Percentiles rank a stretch among this genome's conserved stretches.
Evolutionary conservation across 23 tunicate genomes (phyloP).

Genomic region (Botrylloides violaceus): DNA sequence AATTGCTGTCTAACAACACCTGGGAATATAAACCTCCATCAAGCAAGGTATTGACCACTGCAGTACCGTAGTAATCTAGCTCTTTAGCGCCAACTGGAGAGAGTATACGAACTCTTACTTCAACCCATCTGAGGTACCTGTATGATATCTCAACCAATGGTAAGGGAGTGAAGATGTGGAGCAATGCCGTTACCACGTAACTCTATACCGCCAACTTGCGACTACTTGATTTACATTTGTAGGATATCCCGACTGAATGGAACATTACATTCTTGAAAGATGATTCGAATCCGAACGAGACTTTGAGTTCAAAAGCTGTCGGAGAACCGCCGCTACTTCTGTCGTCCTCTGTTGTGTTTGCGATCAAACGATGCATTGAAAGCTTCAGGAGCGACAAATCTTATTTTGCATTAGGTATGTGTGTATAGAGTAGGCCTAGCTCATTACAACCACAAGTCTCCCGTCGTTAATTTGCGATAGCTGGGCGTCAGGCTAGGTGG

Average conservation of each 20-base stretch:
- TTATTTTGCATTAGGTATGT: conserved; percentile 26
- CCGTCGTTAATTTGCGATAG: no score
- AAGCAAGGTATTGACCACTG: conserved; percentile 63
- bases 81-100: not conserved
- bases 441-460: no score
- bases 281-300: conserved; percentile 49
- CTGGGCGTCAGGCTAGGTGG: no score
- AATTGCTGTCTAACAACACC: conserved; percentile 37
- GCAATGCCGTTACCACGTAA: not conserved
- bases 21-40: conserved; percentile 80
- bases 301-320: conserved; percentile 51
- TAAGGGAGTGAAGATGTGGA: not conserved
- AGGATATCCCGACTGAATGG: conserved; percentile 59
- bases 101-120: no score
- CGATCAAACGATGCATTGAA: conserved; percentile 36
- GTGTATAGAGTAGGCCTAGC: no score
- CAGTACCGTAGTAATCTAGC: no score
- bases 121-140: no score
- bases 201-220: not conserved
- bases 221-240: not conserved
- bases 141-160: no score
- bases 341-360: conserved; percentile 43
- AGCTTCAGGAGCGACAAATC: not conserved
- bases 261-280: conserved; percentile 51
- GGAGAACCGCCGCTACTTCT: conserved; percentile 82